phyloP scores from a whole-genome alignment of 2,888 invertebrate genomes.

The Drosophila helvetica region DNA sequence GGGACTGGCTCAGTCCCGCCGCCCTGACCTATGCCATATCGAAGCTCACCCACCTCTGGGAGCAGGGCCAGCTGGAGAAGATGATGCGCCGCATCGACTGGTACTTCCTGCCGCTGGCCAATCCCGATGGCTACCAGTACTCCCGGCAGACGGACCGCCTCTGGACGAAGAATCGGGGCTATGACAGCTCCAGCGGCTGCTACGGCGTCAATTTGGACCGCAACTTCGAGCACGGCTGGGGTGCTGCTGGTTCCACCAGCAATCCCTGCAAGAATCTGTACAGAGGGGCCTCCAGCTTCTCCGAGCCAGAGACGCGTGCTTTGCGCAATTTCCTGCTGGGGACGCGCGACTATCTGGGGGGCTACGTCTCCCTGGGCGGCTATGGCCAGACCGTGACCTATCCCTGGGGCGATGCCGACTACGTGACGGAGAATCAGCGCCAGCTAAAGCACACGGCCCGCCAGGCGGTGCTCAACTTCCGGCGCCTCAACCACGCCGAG shows the following conservation, averaged over 20 bases:
- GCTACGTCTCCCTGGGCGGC: constrained; percentile 81
- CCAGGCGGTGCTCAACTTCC: constrained; percentile 72
- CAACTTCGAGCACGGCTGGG: constrained; percentile 95
- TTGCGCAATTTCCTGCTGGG: constrained; percentile 84
- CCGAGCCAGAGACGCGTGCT: constrained; percentile 92
- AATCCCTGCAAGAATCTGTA: constrained; percentile 93
- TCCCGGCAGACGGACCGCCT: constrained; percentile 91
- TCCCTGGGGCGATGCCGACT: constrained; percentile 83
- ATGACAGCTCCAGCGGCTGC: constrained; percentile 86
- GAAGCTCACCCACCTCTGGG: constrained; percentile 87
- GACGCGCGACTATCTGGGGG: constrained; percentile 78
- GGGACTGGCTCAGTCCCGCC: constrained; percentile 95
- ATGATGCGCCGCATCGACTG: constrained; percentile 92
- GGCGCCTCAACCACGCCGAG: constrained; percentile 78
- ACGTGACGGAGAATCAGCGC: constrained; percentile 76
- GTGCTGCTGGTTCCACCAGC: constrained; percentile 90
- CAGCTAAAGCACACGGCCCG: constrained; percentile 72
- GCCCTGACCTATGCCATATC: constrained; percentile 91
- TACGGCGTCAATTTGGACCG: constrained; percentile 92
- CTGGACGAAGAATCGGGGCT: constrained; percentile 91
- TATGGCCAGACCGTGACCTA: constrained; percentile 85
- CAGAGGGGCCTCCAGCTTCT: constrained; percentile 91
- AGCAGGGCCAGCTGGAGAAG: constrained; percentile 78
- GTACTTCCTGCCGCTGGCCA: constrained; percentile 90
- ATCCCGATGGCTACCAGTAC: constrained; percentile 94